Evolutionary conservation across 35 echinoderm and acorn worm species (phyloP), one percentile per base, ranked within the genome.

Genomic region (Holothuria glaberrima): DNA sequence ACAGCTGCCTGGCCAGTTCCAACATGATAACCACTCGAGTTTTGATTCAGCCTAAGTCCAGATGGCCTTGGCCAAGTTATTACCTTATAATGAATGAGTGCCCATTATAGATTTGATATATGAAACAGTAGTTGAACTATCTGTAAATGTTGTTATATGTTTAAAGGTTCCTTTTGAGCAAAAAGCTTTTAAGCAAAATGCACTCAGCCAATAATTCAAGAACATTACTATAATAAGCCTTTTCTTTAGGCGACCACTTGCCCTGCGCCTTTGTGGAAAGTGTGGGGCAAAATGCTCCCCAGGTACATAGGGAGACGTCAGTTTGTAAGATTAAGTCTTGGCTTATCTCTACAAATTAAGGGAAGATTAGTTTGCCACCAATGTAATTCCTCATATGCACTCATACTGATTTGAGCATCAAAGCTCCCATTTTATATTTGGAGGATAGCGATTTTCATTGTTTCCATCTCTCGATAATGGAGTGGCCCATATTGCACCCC

Each of bases 1-100:
- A 48, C 36, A 10, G 3, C 36, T 72, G 5, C 94, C 94, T 59
- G 92, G 92, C 30, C 94, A n/a, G 71, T 93, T 78, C n/a, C 52
- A 13, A 45, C 62, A 80, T 7, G 89, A 87, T 18, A 94, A 50
- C 93, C 93, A 94, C 25, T 91, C 76, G 48, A 56, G 33, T 62
- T 83, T 91, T 3, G 88, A 12, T 75, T 29, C 90, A 14, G 59
- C 74, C 95, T 86, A 97, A 26, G 33, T 59, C 12, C 58, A 61
- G 0, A 61, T 61, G 16, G 58, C 58, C 58, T 61, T 61, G 58
- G 2, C 58, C 58, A 61, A 14, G n/a, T 0, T 0, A 61, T 61
- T 61, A 61, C 3, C 16, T 61, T 61, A n/a, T 61, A 2, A 61
- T 14, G 3, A 61, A 2, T 61, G 58, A 61, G 58, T 61, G 0